Conservation (phyloP, 2,888 invertebrate genomes). For the Trimorus sp. region DNA sequence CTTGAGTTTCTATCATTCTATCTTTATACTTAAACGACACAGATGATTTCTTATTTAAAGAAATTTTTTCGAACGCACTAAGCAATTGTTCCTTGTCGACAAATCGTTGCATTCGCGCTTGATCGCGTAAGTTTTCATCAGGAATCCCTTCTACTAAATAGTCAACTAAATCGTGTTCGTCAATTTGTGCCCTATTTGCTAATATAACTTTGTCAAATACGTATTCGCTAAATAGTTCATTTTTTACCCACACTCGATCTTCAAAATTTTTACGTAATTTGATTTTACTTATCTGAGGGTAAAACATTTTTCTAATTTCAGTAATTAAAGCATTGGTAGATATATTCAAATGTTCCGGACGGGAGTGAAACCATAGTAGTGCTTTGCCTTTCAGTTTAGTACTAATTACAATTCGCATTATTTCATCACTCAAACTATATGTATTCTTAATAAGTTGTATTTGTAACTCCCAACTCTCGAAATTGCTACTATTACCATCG, state of each 20-base stretch:
- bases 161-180: constrained; percentile 51
- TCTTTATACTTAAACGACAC: too few species aligned
- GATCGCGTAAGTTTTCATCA: constrained; percentile 42
- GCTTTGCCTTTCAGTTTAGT: constrained; percentile 59
- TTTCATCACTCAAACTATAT: constrained; percentile 42
- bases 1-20: too few species aligned
- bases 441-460: constrained; percentile 21
- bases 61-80: too few species aligned
- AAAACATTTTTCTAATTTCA: constrained; percentile 46
- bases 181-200: constrained; percentile 55
- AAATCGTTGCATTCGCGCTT: too few species aligned
- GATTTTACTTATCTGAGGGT: constrained; percentile 22
- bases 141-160: constrained; percentile 60
- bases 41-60: too few species aligned
- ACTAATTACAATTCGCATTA: constrained; percentile 28
- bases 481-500: constrained; percentile 18
- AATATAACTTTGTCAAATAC: constrained; percentile 38
- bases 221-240: constrained; percentile 55
- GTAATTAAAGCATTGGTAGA: constrained; percentile 33
- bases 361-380: constrained; percentile 54
- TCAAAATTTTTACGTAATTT: constrained; percentile 44
- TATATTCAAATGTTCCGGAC: constrained; percentile 39
- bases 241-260: constrained; percentile 29
- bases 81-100: too few species aligned
- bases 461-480: constrained; percentile 45